These are phyloP conservation scores for Aspidiotus destructor DNA, from an alignment of 2,888 invertebrate species.

Conservation along the genomic window DNA sequence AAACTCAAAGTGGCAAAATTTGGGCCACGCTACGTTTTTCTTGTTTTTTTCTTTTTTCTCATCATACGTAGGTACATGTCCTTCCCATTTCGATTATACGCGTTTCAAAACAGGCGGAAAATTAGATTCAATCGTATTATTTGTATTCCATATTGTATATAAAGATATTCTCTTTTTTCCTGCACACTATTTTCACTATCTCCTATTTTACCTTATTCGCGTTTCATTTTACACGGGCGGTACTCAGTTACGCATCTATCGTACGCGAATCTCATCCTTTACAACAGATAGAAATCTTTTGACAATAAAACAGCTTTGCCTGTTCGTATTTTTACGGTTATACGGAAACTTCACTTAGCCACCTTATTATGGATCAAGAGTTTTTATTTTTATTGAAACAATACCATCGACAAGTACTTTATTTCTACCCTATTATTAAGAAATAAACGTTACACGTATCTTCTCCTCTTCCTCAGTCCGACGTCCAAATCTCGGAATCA, in stretches of 20 bases:
- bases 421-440: too few species aligned
- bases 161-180: slow-evolving; percentile 18
- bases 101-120: slow-evolving; percentile 29
- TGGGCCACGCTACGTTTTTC: slow-evolving; percentile 1
- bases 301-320: too few species aligned
- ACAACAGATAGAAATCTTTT: too few species aligned
- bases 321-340: neutral
- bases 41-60: slow-evolving; percentile 1
- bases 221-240: too few species aligned
- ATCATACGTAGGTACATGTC: too few species aligned
- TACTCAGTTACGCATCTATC: too few species aligned
- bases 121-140: slow-evolving; percentile 31
- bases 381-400: too few species aligned
- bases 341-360: neutral
- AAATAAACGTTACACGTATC: too few species aligned
- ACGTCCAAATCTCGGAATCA: too few species aligned
- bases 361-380: too few species aligned
- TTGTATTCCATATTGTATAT: slow-evolving; percentile 21
- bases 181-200: neutral
- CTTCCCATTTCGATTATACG: slow-evolving; percentile 15
- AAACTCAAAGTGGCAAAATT: neutral
- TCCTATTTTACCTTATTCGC: neutral
- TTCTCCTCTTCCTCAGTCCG: too few species aligned
- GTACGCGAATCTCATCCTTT: neutral
- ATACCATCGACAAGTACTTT: too few species aligned